These are phyloP conservation scores for Astyanax mexicanus DNA, from an alignment of 2,797 vertebrate genomes.

Conservation along the genomic window DNA sequence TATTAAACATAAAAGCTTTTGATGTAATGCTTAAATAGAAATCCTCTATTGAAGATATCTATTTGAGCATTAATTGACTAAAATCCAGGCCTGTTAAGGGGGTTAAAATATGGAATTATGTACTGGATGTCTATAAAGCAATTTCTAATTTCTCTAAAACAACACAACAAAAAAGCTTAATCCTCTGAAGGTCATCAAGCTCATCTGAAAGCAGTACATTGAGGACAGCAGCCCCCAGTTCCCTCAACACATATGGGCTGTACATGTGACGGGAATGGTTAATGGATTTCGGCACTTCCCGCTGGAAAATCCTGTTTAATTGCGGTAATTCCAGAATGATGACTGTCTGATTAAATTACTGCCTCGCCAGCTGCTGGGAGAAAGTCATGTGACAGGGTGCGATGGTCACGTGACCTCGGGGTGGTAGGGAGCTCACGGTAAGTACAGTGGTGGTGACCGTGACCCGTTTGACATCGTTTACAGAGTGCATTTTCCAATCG, in stretches of 20 bases:
- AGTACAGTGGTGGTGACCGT: background rate
- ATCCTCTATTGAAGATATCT: too few relatives aligned
- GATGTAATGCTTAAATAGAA: too few relatives aligned
- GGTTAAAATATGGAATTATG: too few relatives aligned
- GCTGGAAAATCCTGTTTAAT: conserved; percentile 36
- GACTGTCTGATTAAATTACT: conserved; percentile 37
- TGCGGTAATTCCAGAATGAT: conserved; percentile 40
- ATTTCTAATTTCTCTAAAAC: background rate
- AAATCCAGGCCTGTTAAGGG: too few relatives aligned
- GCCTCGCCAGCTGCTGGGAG: conserved; percentile 34
- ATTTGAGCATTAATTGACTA: too few relatives aligned
- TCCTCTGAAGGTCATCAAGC: background rate
- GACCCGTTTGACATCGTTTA: conserved; percentile 12
- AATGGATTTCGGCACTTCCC: conserved; percentile 8
- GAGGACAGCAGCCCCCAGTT: background rate
- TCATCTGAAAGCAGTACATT: background rate
- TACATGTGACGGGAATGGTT: conserved; percentile 19
- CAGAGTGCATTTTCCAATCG: conserved; percentile 19
- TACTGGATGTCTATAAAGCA: background rate
- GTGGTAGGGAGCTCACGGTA: background rate
- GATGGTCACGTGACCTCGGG: background rate
- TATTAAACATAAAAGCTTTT: too few relatives aligned
- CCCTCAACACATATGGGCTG: background rate
- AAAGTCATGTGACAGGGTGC: conserved; percentile 18
- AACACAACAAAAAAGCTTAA: too few relatives aligned